Conservation (phyloP, 2,888 invertebrate genomes). For the Epinotia nisella region DNA sequence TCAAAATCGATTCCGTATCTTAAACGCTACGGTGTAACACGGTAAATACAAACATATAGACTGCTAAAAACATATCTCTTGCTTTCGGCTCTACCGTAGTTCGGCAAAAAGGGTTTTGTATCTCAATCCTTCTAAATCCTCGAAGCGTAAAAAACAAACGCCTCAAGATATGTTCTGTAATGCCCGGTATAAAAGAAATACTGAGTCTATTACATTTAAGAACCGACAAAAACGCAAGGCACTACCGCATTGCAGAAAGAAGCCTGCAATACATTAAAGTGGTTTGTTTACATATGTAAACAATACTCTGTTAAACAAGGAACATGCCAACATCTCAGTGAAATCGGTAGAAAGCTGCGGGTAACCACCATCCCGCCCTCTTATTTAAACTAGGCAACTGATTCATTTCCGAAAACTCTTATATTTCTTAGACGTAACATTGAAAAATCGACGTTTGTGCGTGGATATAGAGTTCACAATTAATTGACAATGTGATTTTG, state of each 20-base stretch:
- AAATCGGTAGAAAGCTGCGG: slow-evolving; percentile 76
- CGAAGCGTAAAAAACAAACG: background rate
- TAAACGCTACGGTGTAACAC: too few relatives aligned
- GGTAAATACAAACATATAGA: too few relatives aligned
- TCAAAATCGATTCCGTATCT: too few relatives aligned
- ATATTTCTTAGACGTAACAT: slow-evolving; percentile 44
- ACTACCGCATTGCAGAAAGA: slow-evolving; percentile 25
- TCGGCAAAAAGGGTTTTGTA: background rate
- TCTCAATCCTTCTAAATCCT: too few relatives aligned
- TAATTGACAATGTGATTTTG: slow-evolving; percentile 40
- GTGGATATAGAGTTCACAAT: slow-evolving; percentile 46
- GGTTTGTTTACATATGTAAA: slow-evolving; percentile 41
- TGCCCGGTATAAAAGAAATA: background rate
- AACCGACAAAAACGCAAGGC: background rate
- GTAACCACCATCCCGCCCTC: slow-evolving; percentile 66
- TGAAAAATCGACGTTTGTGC: slow-evolving; percentile 2
- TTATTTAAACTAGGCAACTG: slow-evolving; percentile 73
- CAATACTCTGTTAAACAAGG: slow-evolving; percentile 44
- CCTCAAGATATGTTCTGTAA: background rate
- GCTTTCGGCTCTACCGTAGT: too few relatives aligned
- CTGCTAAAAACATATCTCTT: too few relatives aligned
- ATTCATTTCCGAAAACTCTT: slow-evolving; percentile 12
- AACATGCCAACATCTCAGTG: slow-evolving; percentile 57
- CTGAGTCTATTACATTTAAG: background rate
- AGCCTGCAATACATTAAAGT: slow-evolving; percentile 31